Evolutionary conservation across 2,113 vertebrate species (phyloP).

Genomic region (Penelope pileata): DNA sequence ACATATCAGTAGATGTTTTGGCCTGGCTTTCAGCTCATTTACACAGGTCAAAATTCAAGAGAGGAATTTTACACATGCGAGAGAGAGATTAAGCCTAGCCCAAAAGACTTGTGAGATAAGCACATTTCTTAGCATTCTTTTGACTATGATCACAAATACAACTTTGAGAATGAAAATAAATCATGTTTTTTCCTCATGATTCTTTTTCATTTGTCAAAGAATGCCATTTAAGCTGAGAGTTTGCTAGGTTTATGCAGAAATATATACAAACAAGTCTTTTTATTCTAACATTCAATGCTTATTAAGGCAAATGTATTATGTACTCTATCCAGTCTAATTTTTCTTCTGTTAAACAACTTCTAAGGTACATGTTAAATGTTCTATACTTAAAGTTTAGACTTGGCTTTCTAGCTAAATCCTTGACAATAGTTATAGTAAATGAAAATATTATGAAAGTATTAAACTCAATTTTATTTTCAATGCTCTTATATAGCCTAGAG

Average conservation of each 20-base stretch:
- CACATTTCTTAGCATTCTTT: background rate
- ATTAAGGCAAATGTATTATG: background rate
- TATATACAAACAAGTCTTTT: background rate
- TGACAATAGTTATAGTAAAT: background rate
- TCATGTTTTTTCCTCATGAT: background rate
- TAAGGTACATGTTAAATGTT: background rate
- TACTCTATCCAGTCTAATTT: background rate
- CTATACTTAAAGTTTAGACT: background rate
- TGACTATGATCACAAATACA: background rate
- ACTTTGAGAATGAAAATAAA: background rate
- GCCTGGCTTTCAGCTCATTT: background rate
- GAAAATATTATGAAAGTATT: background rate
- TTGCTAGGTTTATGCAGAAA: background rate
- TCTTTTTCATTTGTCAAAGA: background rate
- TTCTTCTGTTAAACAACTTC: background rate
- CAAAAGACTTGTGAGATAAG: background rate
- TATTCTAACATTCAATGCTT: background rate
- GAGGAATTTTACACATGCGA: background rate
- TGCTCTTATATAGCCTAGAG: background rate
- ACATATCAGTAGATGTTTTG: background rate
- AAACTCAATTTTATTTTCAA: background rate
- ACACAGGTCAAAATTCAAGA: background rate
- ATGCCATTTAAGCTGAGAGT: background rate
- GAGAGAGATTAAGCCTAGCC: background rate
- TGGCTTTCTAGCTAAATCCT: background rate